These are phyloP conservation scores for Trichopoda pennipes DNA, from an alignment of 2,888 invertebrate species.

Conservation along the genomic window DNA sequence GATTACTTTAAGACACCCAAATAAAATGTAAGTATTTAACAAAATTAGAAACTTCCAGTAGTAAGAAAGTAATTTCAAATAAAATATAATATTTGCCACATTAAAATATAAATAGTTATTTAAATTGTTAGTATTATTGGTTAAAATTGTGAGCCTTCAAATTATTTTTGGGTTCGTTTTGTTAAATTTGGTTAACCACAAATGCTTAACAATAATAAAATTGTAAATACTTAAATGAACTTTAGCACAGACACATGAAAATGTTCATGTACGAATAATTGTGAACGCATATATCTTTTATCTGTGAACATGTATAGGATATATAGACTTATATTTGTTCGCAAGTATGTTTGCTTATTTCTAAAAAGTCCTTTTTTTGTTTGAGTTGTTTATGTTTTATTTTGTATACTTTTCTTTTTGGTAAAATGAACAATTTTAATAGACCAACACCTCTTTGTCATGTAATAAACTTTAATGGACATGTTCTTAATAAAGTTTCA, in stretches of 20 bases:
- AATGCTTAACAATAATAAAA: conserved; percentile 51
- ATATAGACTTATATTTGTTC: background rate
- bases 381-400: conserved; percentile 32
- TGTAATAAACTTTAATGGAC: conserved; percentile 78
- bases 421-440: conserved; percentile 62
- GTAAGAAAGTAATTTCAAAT: conserved; percentile 13
- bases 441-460: conserved; percentile 71
- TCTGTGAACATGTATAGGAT: background rate
- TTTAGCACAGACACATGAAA: conserved; percentile 17
- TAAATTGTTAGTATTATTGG: conserved; percentile 8
- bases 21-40: background rate
- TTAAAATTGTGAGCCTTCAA: background rate
- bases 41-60: background rate
- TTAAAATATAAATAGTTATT: conserved; percentile 17
- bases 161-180: conserved; percentile 20
- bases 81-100: background rate
- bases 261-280: background rate
- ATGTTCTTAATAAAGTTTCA: conserved; percentile 78
- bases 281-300: background rate
- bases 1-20: no score
- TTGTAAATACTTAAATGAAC: conserved; percentile 47
- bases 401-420: conserved; percentile 52
- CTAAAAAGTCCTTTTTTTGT: conserved; percentile 2
- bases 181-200: conserved; percentile 56
- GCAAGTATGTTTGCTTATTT: background rate